phyloP scores from a whole-genome alignment of 2,888 invertebrate species.

The Erebia ligea region DNA sequence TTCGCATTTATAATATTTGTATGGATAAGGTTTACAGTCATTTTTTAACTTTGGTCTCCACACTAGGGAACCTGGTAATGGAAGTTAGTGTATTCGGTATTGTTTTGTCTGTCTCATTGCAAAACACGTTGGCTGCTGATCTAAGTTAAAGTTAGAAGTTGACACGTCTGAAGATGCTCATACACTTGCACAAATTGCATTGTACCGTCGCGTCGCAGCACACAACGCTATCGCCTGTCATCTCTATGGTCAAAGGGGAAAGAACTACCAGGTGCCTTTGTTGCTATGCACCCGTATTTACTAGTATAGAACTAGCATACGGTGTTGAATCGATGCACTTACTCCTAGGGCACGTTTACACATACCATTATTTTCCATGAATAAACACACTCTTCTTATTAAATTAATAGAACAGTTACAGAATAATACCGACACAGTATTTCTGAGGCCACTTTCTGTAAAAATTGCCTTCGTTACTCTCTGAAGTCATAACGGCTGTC shows the following conservation, averaged over 20 bases:
- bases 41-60: too few relatives aligned
- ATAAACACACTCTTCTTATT: not conserved
- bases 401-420: not conserved
- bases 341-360: not conserved
- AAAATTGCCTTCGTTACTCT: too few relatives aligned
- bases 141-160: not conserved
- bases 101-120: too few relatives aligned
- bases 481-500: too few relatives aligned
- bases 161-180: constrained; percentile 1
- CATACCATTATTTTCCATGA: not conserved
- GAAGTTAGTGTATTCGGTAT: too few relatives aligned
- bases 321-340: constrained; percentile 39
- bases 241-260: constrained; percentile 31
- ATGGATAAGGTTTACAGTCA: too few relatives aligned
- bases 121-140: not conserved
- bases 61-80: too few relatives aligned
- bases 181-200: constrained; percentile 33
- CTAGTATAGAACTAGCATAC: constrained; percentile 9
- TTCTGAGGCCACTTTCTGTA: not conserved
- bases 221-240: constrained; percentile 24
- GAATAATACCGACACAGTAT: not conserved
- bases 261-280: constrained; percentile 31
- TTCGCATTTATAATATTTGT: too few relatives aligned
- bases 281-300: constrained; percentile 20
- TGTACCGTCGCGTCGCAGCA: constrained; percentile 23